phyloP scores from a whole-genome alignment of 2,888 invertebrate species.

The Lypha dubia region DNA sequence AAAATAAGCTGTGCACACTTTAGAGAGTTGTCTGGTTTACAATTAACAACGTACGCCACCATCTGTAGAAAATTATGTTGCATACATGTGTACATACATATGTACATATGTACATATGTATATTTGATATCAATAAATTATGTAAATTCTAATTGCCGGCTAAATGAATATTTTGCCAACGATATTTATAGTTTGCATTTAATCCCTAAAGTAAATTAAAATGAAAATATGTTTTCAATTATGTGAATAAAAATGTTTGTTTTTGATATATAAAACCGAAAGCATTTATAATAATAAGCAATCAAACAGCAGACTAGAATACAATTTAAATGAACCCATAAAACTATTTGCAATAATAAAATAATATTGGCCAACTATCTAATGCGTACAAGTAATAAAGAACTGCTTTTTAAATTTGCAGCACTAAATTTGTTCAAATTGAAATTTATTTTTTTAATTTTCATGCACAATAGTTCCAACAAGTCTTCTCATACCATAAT shows the following conservation, averaged over 20 bases:
- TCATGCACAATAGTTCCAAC: too few species aligned
- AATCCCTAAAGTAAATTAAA: slow-evolving; percentile 51
- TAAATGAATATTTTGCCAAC: neutral
- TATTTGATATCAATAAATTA: neutral
- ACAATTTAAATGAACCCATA: neutral
- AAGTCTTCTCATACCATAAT: too few species aligned
- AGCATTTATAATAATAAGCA: slow-evolving; percentile 49
- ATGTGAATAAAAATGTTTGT: neutral
- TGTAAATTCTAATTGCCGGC: slow-evolving; percentile 11
- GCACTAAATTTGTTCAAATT: too few species aligned
- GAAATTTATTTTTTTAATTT: too few species aligned
- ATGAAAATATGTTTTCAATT: slow-evolving; percentile 7
- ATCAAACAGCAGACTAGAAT: slow-evolving; percentile 25
- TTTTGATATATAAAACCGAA: neutral
- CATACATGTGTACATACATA: too few species aligned
- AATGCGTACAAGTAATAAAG: too few species aligned
- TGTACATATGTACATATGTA: too few species aligned
- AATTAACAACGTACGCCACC: neutral
- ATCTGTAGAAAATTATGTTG: neutral
- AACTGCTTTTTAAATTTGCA: too few species aligned
- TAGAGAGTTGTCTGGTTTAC: slow-evolving; percentile 2
- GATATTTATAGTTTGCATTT: slow-evolving; percentile 30
- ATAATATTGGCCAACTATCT: too few species aligned
- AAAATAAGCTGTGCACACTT: slow-evolving; percentile 10
- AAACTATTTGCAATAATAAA: neutral